Conservation (phyloP, 2,888 invertebrate species). For the Euplagia quadripunctaria region DNA sequence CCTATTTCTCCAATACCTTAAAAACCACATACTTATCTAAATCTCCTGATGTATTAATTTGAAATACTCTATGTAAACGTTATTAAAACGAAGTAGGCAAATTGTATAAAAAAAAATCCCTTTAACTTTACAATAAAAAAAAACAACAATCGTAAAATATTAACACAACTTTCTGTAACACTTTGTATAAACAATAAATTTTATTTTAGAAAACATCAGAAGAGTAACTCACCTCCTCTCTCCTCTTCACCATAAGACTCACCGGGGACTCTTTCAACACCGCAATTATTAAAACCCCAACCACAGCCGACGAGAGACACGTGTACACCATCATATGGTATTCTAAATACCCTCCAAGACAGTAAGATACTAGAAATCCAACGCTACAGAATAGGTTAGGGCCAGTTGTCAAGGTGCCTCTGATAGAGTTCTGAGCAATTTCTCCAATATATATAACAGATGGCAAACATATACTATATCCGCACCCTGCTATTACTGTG, state of each 20-base stretch:
- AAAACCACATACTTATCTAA: too few relatives aligned
- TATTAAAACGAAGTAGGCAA: too few relatives aligned
- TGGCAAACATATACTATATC: conserved; percentile 61
- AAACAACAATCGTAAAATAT: too few relatives aligned
- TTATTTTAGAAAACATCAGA: background rate
- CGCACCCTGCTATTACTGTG: conserved; percentile 68
- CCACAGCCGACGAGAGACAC: conserved; percentile 56
- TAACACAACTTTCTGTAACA: too few relatives aligned
- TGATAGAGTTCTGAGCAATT: conserved; percentile 71
- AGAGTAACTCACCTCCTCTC: conserved; percentile 61
- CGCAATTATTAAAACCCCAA: conserved; percentile 53
- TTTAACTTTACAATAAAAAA: too few relatives aligned
- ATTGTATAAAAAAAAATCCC: too few relatives aligned
- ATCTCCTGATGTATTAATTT: too few relatives aligned
- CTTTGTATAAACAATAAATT: too few relatives aligned
- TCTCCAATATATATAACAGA: conserved; percentile 71
- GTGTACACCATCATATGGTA: conserved; percentile 68
- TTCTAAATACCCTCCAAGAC: conserved; percentile 66
- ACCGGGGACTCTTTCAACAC: conserved; percentile 71
- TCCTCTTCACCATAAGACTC: conserved; percentile 67
- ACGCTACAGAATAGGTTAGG: conserved; percentile 66
- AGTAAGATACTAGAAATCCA: conserved; percentile 71
- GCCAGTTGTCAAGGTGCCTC: conserved; percentile 71
- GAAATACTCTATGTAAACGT: too few relatives aligned
- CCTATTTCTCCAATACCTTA: too few relatives aligned